phyloP scores from a whole-genome alignment of 2,888 invertebrate species.

The Arge pagana region DNA sequence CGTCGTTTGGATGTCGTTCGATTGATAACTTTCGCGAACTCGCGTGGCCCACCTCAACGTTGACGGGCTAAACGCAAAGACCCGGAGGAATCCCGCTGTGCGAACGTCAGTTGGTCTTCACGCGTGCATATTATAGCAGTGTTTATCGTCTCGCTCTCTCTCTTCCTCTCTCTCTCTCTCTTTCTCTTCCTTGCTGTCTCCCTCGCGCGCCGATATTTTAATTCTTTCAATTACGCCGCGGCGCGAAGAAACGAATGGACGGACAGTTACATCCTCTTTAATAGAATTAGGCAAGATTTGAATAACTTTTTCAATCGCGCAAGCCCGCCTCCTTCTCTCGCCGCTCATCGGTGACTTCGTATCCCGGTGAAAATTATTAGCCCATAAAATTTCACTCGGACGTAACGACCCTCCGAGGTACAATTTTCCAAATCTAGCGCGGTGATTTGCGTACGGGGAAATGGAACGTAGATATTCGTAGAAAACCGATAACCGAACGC shows the following conservation, averaged over 20 bases:
- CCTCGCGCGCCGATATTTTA: too few relatives aligned
- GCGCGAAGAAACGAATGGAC: too few relatives aligned
- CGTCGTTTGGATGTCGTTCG: too few relatives aligned
- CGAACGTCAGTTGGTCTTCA: conserved; percentile 16
- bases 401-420: too few relatives aligned
- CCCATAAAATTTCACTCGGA: background rate
- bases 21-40: conserved; percentile 12
- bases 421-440: too few relatives aligned
- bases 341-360: background rate
- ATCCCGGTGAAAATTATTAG: background rate
- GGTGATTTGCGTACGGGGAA: too few relatives aligned
- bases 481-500: too few relatives aligned
- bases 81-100: conserved; percentile 15
- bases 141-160: conserved; percentile 17
- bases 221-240: too few relatives aligned
- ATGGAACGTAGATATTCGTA: too few relatives aligned
- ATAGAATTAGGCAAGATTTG: conserved; percentile 2
- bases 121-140: conserved; percentile 15
- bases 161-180: too few relatives aligned
- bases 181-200: too few relatives aligned
- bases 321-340: too few relatives aligned
- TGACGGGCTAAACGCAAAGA: conserved; percentile 11
- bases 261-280: background rate
- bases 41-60: conserved; percentile 13
- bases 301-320: background rate